Percentiles rank a stretch among this genome's conserved stretches.
phyloP scores from a whole-genome alignment of 2,797 vertebrate genomes.

The Chaetodon trifasciatus region DNA sequence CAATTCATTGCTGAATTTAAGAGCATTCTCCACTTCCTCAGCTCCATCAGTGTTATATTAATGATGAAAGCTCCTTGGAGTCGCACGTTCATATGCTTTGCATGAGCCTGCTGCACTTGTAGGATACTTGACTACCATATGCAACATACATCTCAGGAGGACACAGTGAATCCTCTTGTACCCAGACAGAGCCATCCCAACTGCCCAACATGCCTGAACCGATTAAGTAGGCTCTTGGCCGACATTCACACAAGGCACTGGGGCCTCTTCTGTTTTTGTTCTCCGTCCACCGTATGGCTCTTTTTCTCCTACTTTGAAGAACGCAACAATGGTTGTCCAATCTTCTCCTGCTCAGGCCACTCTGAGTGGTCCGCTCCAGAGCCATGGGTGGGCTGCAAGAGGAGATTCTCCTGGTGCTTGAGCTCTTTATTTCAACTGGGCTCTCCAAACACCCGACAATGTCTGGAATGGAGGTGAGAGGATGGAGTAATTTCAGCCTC shows the following conservation, averaged over 20 bases:
- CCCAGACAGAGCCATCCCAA: constrained; percentile 59
- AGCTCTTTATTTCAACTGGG: constrained; percentile 67
- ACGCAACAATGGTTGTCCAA: constrained; percentile 79
- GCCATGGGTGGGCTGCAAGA: constrained; percentile 69
- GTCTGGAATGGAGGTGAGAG: constrained; percentile 52
- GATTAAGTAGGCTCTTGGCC: constrained; percentile 74
- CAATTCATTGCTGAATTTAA: constrained; percentile 30
- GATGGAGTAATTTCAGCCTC: constrained; percentile 43
- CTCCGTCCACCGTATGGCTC: constrained; percentile 51
- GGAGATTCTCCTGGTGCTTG: constrained; percentile 67
- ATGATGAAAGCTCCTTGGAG: constrained; percentile 6
- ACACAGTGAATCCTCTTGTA: constrained; percentile 52
- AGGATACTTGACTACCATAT: constrained; percentile 18
- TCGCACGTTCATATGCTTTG: not conserved
- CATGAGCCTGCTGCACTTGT: not conserved
- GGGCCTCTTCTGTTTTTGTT: constrained; percentile 59
- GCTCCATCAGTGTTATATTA: not conserved
- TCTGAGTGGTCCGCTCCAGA: constrained; percentile 71
- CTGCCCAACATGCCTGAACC: constrained; percentile 62
- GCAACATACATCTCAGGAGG: constrained; percentile 8
- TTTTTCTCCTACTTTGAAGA: constrained; percentile 68
- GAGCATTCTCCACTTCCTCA: not conserved
- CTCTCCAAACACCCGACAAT: constrained; percentile 49
- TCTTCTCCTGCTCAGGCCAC: constrained; percentile 72
- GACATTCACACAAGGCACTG: constrained; percentile 66